phyloP scores from a whole-genome alignment of 2,113 vertebrate species.

The Dipodomys stephensi region DNA sequence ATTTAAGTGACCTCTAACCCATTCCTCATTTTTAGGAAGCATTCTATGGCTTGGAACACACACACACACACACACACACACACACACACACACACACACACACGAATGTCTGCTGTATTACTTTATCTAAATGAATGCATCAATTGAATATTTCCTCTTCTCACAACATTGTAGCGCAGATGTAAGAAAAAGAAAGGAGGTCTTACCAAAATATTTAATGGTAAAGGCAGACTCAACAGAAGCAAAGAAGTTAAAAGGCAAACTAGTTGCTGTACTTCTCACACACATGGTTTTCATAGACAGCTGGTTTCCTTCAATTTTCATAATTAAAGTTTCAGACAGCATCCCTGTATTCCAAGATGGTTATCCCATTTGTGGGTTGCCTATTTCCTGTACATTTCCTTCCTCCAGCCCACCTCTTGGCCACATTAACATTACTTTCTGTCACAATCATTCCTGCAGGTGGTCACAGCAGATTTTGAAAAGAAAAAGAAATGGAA shows the following conservation, averaged over 20 bases:
- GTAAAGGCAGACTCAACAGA: slow-evolving; percentile 36
- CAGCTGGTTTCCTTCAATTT: slow-evolving; percentile 59
- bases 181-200: background rate
- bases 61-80: too few relatives aligned
- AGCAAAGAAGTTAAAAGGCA: slow-evolving; percentile 44
- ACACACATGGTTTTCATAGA: slow-evolving; percentile 73
- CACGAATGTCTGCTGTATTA: background rate
- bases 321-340: slow-evolving; percentile 79
- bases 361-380: slow-evolving; percentile 66
- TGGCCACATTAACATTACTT: slow-evolving; percentile 55
- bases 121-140: background rate
- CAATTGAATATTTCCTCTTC: background rate
- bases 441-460: slow-evolving; percentile 58
- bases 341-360: slow-evolving; percentile 35
- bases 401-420: slow-evolving; percentile 72
- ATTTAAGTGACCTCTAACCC: background rate
- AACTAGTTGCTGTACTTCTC: slow-evolving; percentile 29
- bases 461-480: slow-evolving; percentile 67
- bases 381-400: slow-evolving; percentile 69
- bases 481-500: slow-evolving; percentile 58
- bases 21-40: background rate
- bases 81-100: background rate
- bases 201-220: slow-evolving; percentile 8
- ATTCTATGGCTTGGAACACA: background rate
- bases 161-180: background rate